These are phyloP conservation scores for Eueides isabella DNA, from an alignment of 1,140 invertebrate genomes.

Conservation along the genomic window DNA sequence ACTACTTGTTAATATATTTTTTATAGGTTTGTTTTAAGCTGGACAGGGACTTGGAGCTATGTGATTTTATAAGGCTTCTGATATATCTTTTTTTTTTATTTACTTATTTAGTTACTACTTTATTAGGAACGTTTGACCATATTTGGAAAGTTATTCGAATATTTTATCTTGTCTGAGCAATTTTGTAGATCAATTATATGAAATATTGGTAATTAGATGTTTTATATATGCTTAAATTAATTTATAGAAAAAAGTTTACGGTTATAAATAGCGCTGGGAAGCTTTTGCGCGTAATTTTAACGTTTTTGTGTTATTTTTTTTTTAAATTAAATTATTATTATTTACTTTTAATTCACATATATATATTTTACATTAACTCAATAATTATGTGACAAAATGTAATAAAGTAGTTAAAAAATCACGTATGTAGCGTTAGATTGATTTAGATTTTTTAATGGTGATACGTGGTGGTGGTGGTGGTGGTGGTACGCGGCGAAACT, in stretches of 20 bases:
- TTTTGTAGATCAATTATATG: background rate
- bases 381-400: no score
- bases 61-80: slow-evolving; percentile 28
- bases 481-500: no score
- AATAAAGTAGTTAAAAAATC: no score
- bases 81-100: background rate
- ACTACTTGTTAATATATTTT: slow-evolving; percentile 70
- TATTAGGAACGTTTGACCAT: background rate
- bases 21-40: slow-evolving; percentile 50
- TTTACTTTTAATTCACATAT: no score
- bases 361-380: no score
- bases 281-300: background rate
- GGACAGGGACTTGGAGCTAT: slow-evolving; percentile 16
- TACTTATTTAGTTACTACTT: background rate
- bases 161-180: background rate
- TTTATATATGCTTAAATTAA: background rate
- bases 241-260: background rate
- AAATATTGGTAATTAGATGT: background rate
- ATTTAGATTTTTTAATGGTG: no score
- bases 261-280: background rate
- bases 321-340: background rate
- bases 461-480: no score
- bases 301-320: background rate
- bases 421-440: no score
- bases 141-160: background rate